These are phyloP conservation scores for Microtus oregoni DNA, from an alignment of 2,113 vertebrate species.

Conservation along the genomic window DNA sequence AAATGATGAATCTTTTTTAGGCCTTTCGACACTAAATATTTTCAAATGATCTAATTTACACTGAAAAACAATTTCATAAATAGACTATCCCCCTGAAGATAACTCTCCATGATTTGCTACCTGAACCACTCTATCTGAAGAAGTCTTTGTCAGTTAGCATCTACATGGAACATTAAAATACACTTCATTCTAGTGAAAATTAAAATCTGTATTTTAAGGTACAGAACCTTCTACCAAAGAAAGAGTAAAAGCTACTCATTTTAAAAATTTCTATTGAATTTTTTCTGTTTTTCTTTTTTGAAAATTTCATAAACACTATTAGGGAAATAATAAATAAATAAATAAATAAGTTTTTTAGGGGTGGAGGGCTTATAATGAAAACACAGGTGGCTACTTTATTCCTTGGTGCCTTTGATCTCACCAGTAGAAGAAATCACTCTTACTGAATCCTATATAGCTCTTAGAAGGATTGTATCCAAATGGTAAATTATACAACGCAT, in stretches of 20 bases:
- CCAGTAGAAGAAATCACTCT: not conserved
- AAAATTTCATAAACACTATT: slow-evolving; percentile 23
- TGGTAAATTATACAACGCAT: not conserved
- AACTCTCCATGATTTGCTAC: not conserved
- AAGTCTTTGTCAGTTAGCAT: not conserved
- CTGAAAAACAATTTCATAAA: not conserved
- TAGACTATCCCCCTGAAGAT: slow-evolving; percentile 31
- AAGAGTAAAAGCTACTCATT: not conserved
- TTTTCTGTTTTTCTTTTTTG: not conserved
- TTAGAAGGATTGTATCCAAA: not conserved
- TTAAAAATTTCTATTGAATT: slow-evolving; percentile 12
- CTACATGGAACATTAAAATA: not conserved
- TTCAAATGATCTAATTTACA: slow-evolving; percentile 57
- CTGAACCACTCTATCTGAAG: not conserved
- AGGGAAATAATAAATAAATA: not conserved
- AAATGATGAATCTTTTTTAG: no score
- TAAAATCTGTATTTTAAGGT: not conserved
- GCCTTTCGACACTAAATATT: slow-evolving; percentile 41
- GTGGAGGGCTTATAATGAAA: not conserved
- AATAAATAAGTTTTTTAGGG: not conserved
- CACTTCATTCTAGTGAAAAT: not conserved
- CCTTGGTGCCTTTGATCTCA: not conserved
- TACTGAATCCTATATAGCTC: not conserved
- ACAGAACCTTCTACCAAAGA: not conserved
- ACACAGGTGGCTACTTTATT: not conserved